Evolutionary conservation across 2,797 vertebrate species (phyloP).

Genomic region (Artibeus jamaicensis): DNA sequence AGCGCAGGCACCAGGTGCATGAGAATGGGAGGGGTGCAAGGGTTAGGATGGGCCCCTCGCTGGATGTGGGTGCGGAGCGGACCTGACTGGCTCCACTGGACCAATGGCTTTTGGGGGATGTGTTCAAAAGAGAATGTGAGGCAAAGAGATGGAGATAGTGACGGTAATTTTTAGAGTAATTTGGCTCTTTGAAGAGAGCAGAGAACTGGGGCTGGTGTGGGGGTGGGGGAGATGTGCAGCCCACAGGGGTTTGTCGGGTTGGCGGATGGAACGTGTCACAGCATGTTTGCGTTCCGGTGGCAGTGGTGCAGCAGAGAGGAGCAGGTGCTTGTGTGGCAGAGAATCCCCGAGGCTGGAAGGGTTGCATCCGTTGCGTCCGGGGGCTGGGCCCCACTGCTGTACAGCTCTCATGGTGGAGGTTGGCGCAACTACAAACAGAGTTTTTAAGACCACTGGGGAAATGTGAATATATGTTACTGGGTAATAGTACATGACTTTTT

Average conservation of each 20-base stretch:
- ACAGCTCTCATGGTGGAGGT: not conserved
- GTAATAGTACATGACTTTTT: not conserved
- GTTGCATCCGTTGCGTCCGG: not conserved
- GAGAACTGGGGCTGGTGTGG: not conserved
- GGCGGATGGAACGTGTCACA: not conserved
- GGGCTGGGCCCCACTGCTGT: not conserved
- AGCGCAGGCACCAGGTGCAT: too few species aligned
- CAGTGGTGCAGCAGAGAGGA: not conserved
- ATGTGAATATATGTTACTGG: not conserved
- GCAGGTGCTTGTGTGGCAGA: not conserved
- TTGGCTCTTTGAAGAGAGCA: not conserved
- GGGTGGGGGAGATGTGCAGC: not conserved
- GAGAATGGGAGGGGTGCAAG: not conserved
- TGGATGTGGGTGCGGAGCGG: not conserved
- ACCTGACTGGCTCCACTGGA: not conserved
- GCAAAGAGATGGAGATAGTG: not conserved
- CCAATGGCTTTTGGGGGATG: not conserved
- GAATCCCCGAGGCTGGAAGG: not conserved
- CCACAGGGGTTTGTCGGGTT: not conserved
- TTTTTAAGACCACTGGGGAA: not conserved
- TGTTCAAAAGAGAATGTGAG: not conserved
- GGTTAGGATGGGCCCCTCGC: not conserved
- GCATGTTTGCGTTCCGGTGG: not conserved
- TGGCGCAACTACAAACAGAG: not conserved
- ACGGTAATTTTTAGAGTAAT: not conserved